A percentile compares a stretch with the other conserved stretches of the same genome.
These are phyloP conservation scores for Seira sanloemensis DNA, from an alignment of 2,888 invertebrate genomes.

Conservation along the genomic window DNA sequence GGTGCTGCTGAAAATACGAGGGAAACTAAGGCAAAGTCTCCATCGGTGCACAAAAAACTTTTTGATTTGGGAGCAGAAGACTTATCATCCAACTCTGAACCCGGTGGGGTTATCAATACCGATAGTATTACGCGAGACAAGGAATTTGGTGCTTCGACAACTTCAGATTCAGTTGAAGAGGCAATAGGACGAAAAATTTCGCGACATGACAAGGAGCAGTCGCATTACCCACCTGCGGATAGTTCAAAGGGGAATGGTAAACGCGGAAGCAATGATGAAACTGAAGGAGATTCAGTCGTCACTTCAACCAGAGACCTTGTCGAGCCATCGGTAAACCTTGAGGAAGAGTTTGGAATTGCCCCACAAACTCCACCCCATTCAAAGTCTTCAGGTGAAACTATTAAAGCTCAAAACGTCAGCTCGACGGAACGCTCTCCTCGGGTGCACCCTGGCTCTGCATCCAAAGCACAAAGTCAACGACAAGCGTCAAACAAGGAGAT, in stretches of 20 bases:
- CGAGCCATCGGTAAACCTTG: conserved; percentile 57
- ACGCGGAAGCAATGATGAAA: conserved; percentile 21
- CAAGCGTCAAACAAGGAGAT: not conserved
- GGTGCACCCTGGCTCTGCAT: not conserved
- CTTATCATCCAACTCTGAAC: conserved; percentile 48
- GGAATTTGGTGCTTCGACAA: conserved; percentile 50
- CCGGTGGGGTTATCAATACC: conserved; percentile 36
- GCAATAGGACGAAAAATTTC: not conserved
- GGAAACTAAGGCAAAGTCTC: conserved; percentile 25
- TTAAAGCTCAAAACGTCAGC: conserved; percentile 20
- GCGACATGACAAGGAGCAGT: conserved; percentile 13
- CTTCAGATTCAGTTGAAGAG: conserved; percentile 51
- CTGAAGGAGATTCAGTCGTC: conserved; percentile 65
- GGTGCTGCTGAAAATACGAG: conserved; percentile 72
- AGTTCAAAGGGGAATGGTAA: conserved; percentile 1
- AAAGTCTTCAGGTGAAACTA: not conserved
- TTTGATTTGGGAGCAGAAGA: conserved; percentile 51
- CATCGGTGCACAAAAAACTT: conserved; percentile 23
- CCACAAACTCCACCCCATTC: conserved; percentile 24
- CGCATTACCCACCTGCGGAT: not conserved
- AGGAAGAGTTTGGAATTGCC: conserved; percentile 56
- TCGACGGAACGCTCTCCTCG: conserved; percentile 39
- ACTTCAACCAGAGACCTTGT: conserved; percentile 68
- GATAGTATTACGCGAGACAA: conserved; percentile 20
- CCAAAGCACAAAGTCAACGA: not conserved